These are phyloP conservation scores for Cirrhinus molitorella DNA, from an alignment of 2,797 vertebrate genomes.

Conservation along the genomic window DNA sequence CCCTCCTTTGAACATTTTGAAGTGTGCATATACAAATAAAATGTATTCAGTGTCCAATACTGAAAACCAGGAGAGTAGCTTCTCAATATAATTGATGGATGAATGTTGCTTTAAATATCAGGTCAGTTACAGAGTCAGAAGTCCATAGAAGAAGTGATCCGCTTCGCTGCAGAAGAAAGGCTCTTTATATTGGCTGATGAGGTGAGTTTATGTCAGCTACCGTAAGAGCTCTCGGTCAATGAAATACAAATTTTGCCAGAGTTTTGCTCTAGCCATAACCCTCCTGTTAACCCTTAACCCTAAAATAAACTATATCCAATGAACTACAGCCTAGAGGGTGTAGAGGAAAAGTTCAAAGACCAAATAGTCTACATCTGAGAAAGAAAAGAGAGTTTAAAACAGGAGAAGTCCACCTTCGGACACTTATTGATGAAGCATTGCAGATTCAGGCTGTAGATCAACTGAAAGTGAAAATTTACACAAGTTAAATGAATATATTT, in stretches of 20 bases:
- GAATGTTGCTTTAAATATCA: conserved; percentile 32
- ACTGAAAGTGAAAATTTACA: too few species aligned
- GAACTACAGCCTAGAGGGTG: too few species aligned
- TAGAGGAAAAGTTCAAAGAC: too few species aligned
- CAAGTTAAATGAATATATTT: too few species aligned
- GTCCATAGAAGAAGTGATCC: conserved; percentile 87
- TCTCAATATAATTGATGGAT: background rate
- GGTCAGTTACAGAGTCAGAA: conserved; percentile 86
- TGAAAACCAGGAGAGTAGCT: background rate
- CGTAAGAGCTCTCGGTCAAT: background rate
- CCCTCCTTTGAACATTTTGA: background rate
- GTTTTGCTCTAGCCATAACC: background rate
- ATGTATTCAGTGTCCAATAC: background rate
- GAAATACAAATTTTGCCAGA: background rate
- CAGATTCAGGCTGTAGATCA: too few species aligned
- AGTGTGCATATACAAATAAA: background rate
- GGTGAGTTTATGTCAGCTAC: conserved; percentile 69
- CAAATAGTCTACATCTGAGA: too few species aligned
- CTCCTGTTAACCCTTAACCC: background rate
- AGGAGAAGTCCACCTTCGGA: too few species aligned
- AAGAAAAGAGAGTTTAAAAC: too few species aligned
- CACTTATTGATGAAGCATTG: too few species aligned
- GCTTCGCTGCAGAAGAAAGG: conserved; percentile 84
- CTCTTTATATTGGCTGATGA: conserved; percentile 90
- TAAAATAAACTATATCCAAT: too few species aligned